These are phyloP conservation scores for Datnioides undecimradiatus DNA, from an alignment of 2,113 vertebrate species.

Conservation along the genomic window DNA sequence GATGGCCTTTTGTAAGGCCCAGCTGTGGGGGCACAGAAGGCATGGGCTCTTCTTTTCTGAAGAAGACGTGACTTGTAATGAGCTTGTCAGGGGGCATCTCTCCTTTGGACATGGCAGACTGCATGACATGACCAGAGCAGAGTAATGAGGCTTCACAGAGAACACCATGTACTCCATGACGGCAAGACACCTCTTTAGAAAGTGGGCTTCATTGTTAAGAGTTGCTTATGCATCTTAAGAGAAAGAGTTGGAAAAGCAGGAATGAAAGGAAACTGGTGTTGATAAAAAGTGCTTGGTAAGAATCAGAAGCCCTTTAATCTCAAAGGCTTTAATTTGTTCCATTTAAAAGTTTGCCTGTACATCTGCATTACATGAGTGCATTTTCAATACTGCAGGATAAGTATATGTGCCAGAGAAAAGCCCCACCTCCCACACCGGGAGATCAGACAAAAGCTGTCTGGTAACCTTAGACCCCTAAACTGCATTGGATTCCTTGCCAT, in stretches of 20 bases:
- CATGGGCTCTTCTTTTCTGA: conserved; percentile 46
- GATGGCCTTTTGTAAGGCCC: conserved; percentile 70
- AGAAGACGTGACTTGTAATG: conserved; percentile 72
- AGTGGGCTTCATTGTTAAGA: conserved; percentile 25
- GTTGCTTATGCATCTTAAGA: not conserved
- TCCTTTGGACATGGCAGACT: conserved; percentile 45
- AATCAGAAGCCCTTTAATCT: not conserved
- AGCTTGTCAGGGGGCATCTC: conserved; percentile 65
- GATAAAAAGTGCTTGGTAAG: not conserved
- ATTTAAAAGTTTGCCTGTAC: conserved; percentile 42
- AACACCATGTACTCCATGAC: conserved; percentile 43
- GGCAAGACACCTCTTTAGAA: conserved; percentile 42
- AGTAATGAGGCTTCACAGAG: conserved; percentile 64
- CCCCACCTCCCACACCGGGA: conserved; percentile 55
- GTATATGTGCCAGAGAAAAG: conserved; percentile 29
- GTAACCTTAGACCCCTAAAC: conserved; percentile 77
- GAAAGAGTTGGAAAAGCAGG: not conserved
- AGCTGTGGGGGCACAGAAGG: conserved; percentile 50
- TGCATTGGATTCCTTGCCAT: conserved; percentile 56
- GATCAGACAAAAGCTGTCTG: conserved; percentile 80
- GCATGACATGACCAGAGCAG: conserved; percentile 46
- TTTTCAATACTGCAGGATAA: conserved; percentile 54
- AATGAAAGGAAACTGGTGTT: conserved; percentile 4
- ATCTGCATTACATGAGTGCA: conserved; percentile 36
- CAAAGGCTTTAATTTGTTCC: conserved; percentile 1